Base-by-base conservation (phyloP, 2,113 vertebrate genomes). In the Nerophis ophidion region DNA sequence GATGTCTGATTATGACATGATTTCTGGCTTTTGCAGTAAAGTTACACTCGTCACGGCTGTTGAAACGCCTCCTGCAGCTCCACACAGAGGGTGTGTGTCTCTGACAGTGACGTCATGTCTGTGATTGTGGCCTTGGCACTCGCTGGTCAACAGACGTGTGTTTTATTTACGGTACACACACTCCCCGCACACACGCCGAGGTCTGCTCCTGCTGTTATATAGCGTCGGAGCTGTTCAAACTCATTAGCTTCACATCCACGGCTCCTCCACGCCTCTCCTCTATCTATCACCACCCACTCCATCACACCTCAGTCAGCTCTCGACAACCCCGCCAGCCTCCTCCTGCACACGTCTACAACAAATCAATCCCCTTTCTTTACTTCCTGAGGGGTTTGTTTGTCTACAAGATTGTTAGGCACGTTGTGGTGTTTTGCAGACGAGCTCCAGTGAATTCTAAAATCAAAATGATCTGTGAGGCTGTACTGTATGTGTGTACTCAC, bases 401-500 rank as follows among this genome's bases (percentile, higher is more conserved):
- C 77, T 57, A 77, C 78, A 74, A 61, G 74, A 63, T 74, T 79
- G 80, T 76, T 74, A 73, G 56, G 36, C 55, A 38, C n/a, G 7
- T 46, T 59, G 12, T 40, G 58, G 55, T 71, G 57, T 70, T 74
- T 71, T 63, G 61, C 68, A 58, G 65, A 64, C 40, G 60, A 74
- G 79, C 72, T 65, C 65, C 1, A 40, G 19, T 80, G 75, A 68
- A 80, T 81, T 80, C 78, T 62, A 78, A 66, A 80, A 75, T 76
- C 75, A 60, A 67, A 80, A 83, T 81, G 76, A 76, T 77, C 74
- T 61, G 17, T 35, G 47, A 52, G 51, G 50, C 65, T 51, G 36
- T 34, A 48, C 47, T 49, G 12, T 63, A 52, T 54, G 34, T 57
- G 81, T 75, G 75, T 86, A 96, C 96, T 93, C 90, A 99, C 96